Conservation (phyloP, 2,888 invertebrate species). For the Amphipyra berbera region DNA sequence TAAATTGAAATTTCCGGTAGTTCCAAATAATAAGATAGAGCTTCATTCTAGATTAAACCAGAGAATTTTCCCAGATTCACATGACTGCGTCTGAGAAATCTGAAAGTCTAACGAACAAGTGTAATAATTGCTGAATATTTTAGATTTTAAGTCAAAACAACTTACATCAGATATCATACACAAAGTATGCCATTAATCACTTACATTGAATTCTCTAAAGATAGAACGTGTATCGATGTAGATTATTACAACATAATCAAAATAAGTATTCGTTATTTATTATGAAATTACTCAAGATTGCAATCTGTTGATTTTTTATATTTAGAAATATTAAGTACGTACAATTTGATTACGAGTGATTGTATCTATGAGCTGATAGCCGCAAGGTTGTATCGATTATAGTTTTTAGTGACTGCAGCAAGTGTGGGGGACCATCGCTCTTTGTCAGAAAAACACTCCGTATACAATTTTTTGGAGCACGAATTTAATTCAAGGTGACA, state of each 20-base stretch:
- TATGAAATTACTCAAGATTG: constrained; percentile 55
- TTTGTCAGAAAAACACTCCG: constrained; percentile 41
- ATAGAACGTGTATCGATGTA: constrained; percentile 30
- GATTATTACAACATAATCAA: constrained; percentile 41
- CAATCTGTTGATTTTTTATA: constrained; percentile 38
- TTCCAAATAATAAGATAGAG: constrained; percentile 63
- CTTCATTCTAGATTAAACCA: constrained; percentile 39
- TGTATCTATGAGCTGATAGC: constrained; percentile 60
- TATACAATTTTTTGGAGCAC: constrained; percentile 42
- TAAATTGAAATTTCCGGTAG: constrained; percentile 85
- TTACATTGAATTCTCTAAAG: constrained; percentile 38
- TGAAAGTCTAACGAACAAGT: constrained; percentile 47
- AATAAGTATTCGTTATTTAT: constrained; percentile 43
- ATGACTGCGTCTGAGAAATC: constrained; percentile 41
- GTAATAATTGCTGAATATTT: constrained; percentile 45
- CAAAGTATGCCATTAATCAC: constrained; percentile 45
- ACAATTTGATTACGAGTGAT: constrained; percentile 60
- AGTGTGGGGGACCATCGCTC: constrained; percentile 45
- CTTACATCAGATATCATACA: constrained; percentile 45
- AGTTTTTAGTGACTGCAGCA: constrained; percentile 40
- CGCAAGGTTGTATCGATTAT: constrained; percentile 70
- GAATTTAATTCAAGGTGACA: constrained; percentile 51
- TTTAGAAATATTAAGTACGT: constrained; percentile 48
- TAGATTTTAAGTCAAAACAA: constrained; percentile 25
- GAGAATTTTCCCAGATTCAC: constrained; percentile 30